Conservation (phyloP, 1,140 invertebrate genomes). For the Pollicipes pollicipes region DNA sequence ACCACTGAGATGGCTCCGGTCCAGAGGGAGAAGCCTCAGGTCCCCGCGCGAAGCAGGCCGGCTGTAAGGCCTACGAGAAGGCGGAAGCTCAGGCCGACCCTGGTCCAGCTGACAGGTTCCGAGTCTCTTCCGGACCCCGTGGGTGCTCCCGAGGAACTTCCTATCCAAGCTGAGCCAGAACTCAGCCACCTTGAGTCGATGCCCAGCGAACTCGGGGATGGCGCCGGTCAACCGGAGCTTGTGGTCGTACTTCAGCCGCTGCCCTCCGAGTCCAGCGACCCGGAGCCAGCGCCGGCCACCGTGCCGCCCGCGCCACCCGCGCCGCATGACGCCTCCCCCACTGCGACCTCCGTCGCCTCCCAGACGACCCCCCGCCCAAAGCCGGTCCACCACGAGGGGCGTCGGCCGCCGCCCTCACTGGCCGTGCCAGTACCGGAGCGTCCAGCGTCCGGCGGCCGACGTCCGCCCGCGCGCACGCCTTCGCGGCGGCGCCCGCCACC, state of each 20-base stretch:
- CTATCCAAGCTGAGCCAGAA: no score
- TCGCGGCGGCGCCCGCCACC: no score
- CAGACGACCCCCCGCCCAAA: not conserved
- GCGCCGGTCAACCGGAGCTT: not conserved
- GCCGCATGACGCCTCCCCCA: no score
- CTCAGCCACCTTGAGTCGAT: no score
- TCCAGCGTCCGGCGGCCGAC: no score
- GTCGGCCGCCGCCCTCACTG: no score
- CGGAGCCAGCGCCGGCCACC: not conserved
- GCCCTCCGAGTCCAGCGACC: not conserved
- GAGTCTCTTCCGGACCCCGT: no score
- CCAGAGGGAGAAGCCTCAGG: not conserved
- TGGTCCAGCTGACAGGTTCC: no score
- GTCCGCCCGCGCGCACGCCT: not conserved
- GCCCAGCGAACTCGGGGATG: no score
- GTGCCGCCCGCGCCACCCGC: not conserved
- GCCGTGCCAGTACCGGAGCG: no score
- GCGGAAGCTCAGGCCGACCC: not conserved
- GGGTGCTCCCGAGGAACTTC: no score
- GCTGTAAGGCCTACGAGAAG: not conserved
- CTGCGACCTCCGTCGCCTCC: no score
- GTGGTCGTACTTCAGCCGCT: not conserved
- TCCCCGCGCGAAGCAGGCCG: not conserved
- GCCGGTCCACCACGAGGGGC: not conserved
- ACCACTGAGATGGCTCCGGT: not conserved